phyloP scores from a whole-genome alignment of 2,113 vertebrate genomes.

The Balaenoptera acutorostrata region DNA sequence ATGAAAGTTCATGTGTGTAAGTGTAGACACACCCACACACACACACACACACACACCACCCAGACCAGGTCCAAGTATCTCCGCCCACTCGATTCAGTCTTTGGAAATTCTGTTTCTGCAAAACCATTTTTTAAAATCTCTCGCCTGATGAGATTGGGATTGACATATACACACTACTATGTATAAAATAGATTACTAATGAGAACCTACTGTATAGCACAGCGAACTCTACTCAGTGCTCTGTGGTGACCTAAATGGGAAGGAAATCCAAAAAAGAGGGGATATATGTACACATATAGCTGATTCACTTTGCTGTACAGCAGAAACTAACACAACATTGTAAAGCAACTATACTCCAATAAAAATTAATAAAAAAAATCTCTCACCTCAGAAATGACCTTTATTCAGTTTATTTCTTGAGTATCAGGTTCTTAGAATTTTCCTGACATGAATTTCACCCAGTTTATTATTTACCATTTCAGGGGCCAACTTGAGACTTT shows the following conservation, averaged over 20 bases:
- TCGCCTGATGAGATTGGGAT: not conserved
- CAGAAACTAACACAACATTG: accelerated
- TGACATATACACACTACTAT: accelerated
- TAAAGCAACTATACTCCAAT: not conserved
- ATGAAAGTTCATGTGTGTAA: accelerated
- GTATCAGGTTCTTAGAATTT: not conserved
- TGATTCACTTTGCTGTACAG: no score
- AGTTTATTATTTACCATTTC: not conserved
- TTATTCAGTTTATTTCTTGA: not conserved
- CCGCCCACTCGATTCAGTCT: accelerated
- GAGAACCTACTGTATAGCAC: no score
- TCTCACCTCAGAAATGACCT: not conserved
- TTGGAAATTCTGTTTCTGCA: not conserved
- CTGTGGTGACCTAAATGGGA: no score
- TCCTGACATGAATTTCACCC: not conserved
- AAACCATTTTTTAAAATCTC: not conserved
- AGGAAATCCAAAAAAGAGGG: no score
- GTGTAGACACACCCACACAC: no score
- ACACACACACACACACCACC: no score
- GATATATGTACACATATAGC: no score
- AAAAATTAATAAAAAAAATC: accelerated
- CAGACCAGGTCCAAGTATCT: not conserved
- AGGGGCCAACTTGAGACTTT: not conserved
- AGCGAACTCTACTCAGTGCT: no score
- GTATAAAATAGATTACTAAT: accelerated